Percentiles rank a stretch among this genome's conserved stretches.
These are phyloP conservation scores for Helarctos malayanus DNA, from an alignment of 2,797 vertebrate species.

Conservation along the genomic window DNA sequence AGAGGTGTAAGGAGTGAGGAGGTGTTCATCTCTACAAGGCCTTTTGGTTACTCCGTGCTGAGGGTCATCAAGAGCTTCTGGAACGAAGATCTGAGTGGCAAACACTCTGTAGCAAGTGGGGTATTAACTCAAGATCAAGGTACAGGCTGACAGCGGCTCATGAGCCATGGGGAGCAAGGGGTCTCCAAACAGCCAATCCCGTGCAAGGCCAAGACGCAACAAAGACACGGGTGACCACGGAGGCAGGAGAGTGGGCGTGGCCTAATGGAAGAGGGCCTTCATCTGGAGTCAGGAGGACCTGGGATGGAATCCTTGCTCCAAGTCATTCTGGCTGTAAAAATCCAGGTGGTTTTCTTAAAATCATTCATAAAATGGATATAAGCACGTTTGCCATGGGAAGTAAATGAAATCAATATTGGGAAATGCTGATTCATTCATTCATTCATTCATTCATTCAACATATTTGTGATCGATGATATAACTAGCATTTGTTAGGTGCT, in stretches of 20 bases:
- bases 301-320: not conserved
- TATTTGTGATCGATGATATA: not conserved
- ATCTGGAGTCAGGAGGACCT: not conserved
- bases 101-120: not conserved
- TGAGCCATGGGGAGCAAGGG: fast-evolving
- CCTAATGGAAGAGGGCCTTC: fast-evolving
- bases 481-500: not conserved
- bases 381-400: not conserved
- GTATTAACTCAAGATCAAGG: not conserved
- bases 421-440: not conserved
- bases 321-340: not conserved
- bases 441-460: not conserved
- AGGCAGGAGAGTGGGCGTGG: not conserved
- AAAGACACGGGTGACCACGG: fast-evolving
- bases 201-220: not conserved
- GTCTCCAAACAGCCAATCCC: not conserved
- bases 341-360: not conserved
- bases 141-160: not conserved
- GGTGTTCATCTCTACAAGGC: not conserved
- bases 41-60: not conserved
- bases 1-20: not conserved
- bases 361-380: not conserved
- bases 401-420: not conserved
- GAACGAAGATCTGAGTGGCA: not conserved
- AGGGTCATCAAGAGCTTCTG: not conserved